These are phyloP conservation scores for Philopedon plagiatum DNA, from an alignment of 2,888 invertebrate species.

Conservation along the genomic window DNA sequence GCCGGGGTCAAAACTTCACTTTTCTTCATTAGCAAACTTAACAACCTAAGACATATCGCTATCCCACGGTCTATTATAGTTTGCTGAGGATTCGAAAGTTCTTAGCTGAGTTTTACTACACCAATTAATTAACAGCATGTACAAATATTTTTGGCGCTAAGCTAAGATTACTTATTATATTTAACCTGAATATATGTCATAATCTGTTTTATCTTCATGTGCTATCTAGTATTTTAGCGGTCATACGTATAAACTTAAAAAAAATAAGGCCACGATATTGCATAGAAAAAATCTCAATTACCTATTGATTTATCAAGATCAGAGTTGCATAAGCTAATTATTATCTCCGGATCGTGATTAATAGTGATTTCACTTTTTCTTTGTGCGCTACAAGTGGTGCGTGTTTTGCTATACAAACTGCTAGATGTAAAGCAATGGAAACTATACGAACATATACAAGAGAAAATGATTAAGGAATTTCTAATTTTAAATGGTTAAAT, in stretches of 20 bases:
- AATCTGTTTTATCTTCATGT: too few species aligned
- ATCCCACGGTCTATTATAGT: too few species aligned
- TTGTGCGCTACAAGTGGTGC: slow-evolving; percentile 22
- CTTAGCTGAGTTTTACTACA: too few species aligned
- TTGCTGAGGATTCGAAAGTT: too few species aligned
- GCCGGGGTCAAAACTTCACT: too few species aligned
- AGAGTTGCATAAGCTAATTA: slow-evolving; percentile 46
- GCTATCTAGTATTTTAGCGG: neutral
- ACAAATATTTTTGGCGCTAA: too few species aligned
- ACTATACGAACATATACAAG: neutral
- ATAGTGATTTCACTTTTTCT: slow-evolving; percentile 48
- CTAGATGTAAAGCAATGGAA: neutral
- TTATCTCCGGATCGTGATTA: slow-evolving; percentile 45
- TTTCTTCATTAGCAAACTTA: too few species aligned
- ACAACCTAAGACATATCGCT: too few species aligned
- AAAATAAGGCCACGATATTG: slow-evolving; percentile 16
- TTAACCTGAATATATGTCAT: too few species aligned
- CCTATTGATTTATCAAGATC: slow-evolving; percentile 50
- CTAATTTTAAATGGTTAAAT: neutral
- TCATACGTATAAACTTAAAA: neutral
- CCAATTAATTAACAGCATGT: too few species aligned
- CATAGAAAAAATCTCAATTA: slow-evolving; percentile 35
- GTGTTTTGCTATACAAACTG: slow-evolving; percentile 17
- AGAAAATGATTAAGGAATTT: slow-evolving; percentile 9
- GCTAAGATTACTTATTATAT: too few species aligned